Base-by-base conservation (phyloP, 2,888 invertebrate genomes). In the Calliopum simillimum region DNA sequence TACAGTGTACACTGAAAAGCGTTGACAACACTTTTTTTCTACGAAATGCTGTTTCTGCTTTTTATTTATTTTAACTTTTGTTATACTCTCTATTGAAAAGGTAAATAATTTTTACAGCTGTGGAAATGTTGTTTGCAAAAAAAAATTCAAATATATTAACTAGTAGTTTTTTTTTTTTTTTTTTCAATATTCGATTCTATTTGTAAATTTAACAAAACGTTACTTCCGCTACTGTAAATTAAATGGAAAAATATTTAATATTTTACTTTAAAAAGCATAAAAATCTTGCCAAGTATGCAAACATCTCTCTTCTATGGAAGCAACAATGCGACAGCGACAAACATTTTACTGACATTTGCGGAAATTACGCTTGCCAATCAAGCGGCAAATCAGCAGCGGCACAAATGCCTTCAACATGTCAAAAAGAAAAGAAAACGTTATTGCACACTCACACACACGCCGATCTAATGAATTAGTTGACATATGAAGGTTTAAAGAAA, bases 351-450 rank as follows among this genome's bases (percentile, higher is more conserved):
- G 49, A 53, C 67, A 64, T 58, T 51, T 76, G 68, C 80, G 81
- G 81, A 81, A 81, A 82, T 82, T 80, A 78, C 72, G 70, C 77
- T 78, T 78, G 71, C 77, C 76, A 77, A 80, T 80, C 80, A 77
- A 75, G 67, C 14, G 13, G 23, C 61, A n/a, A 68, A 61, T 41
- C 61, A 63, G 25, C 44, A 49, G 19, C 49, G 33, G 16, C 25
- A 41, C 55, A 5, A 49, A 49, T 59, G 33, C n/a, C 53, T 53
- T 21, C 21, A 53, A 23, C 58, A 11, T 58, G 25, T 58, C 58
- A 58, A 33, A 21, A 58, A 44, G 2, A 64, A 33, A 47, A 25
- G n/a, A 51, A n/a, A 12, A 14, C 2, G 19, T 25, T 44, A 8
- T 13, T 61, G 41, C 23, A 53, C 19, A 68, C 56, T 47, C 25